Conservation (phyloP, 2,888 invertebrate genomes). For the Agriopis leucophaearia region DNA sequence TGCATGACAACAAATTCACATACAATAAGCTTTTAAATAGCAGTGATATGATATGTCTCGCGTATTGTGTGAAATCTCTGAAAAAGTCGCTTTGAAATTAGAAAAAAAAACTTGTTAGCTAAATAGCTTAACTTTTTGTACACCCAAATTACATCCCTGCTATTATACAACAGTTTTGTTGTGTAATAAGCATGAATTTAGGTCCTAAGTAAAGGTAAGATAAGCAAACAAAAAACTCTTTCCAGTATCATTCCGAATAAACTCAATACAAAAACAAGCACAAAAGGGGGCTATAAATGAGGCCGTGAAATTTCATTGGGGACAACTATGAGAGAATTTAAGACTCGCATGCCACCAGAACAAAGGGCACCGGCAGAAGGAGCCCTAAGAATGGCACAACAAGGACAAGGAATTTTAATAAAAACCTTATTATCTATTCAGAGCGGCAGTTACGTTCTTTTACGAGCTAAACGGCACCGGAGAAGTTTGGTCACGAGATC, state of each 20-base stretch:
- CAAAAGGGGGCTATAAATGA: constrained; percentile 63
- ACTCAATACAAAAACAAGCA: constrained; percentile 61
- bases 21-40: constrained; percentile 1
- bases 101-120: constrained; percentile 16
- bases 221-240: constrained; percentile 51
- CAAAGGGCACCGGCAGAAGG: constrained; percentile 66
- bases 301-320: constrained; percentile 70
- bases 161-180: constrained; percentile 21
- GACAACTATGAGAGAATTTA: constrained; percentile 63
- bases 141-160: constrained; percentile 6
- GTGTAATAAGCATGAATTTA: constrained; percentile 36
- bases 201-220: constrained; percentile 47
- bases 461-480: constrained; percentile 73
- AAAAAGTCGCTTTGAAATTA: constrained; percentile 3
- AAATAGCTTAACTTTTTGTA: constrained; percentile 2
- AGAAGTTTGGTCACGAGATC: constrained; percentile 68
- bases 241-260: constrained; percentile 54
- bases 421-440: constrained; percentile 85
- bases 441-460: constrained; percentile 79
- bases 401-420: constrained; percentile 84
- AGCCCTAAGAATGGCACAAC: constrained; percentile 73
- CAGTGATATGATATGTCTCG: neutral
- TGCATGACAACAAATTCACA: constrained; percentile 52
- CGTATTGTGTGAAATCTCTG: neutral
- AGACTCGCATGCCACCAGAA: constrained; percentile 71